Evolutionary conservation across 2,113 vertebrate genomes (phyloP).

Genomic region (Cynocephalus volans): DNA sequence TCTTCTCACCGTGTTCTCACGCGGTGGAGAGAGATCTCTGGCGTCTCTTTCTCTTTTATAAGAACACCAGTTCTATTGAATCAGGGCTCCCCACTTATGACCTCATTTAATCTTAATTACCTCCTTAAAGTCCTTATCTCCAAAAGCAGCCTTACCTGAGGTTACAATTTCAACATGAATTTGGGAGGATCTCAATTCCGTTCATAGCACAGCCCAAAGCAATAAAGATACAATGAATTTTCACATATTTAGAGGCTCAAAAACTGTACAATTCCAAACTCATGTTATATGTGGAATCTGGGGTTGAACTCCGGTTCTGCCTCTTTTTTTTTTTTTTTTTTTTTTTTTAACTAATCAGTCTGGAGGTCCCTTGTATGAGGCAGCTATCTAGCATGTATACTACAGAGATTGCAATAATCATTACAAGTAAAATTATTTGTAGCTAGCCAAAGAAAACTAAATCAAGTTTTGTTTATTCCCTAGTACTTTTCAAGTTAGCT

Average conservation of each 20-base stretch:
- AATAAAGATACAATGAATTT: not conserved
- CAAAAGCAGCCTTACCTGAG: not conserved
- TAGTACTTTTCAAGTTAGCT: slow-evolving; percentile 41
- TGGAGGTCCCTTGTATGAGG: slow-evolving; percentile 54
- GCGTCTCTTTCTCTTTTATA: not conserved
- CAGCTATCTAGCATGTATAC: slow-evolving; percentile 69
- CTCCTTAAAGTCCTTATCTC: not conserved
- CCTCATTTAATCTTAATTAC: not conserved
- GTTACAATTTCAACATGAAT: not conserved
- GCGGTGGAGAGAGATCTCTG: not conserved
- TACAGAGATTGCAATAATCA: slow-evolving; percentile 88
- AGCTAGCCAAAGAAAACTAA: slow-evolving; percentile 88
- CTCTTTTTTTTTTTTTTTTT: not conserved
- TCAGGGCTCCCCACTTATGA: not conserved
- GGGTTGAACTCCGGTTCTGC: accelerated
- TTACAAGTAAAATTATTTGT: slow-evolving; percentile 91
- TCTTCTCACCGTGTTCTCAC: not conserved
- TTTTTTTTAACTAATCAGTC: slow-evolving; percentile 69
- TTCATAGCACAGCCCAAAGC: not conserved
- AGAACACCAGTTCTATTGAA: not conserved
- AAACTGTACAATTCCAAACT: not conserved
- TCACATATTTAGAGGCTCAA: not conserved
- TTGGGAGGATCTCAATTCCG: not conserved
- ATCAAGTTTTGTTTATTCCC: slow-evolving; percentile 85
- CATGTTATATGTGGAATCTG: not conserved